These are phyloP conservation scores for Onychorhynchus coronatus DNA, from an alignment of 2,113 vertebrate species.

Conservation along the genomic window DNA sequence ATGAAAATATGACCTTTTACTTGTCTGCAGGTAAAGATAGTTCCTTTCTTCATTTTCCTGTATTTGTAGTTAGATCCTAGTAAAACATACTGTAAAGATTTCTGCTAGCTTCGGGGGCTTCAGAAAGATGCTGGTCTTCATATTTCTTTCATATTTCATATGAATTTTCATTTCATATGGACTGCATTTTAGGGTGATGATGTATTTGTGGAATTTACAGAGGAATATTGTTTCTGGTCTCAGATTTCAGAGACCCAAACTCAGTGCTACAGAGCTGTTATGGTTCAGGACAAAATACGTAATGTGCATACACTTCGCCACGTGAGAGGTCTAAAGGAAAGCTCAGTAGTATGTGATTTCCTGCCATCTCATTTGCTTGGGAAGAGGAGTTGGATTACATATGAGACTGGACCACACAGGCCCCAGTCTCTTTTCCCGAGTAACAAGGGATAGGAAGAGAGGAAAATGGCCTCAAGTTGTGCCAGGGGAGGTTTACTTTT, in stretches of 20 bases:
- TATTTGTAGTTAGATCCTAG: neutral
- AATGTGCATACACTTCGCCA: neutral
- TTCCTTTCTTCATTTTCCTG: neutral
- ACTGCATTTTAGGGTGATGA: neutral
- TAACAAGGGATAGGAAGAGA: neutral
- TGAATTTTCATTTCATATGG: no score
- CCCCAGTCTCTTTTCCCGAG: neutral
- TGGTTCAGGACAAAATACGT: neutral
- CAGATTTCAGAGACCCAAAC: neutral
- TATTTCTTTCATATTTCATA: no score
- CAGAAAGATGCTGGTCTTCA: neutral
- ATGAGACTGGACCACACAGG: neutral
- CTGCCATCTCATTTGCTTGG: neutral
- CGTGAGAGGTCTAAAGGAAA: neutral
- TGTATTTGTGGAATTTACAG: neutral
- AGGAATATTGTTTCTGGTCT: neutral
- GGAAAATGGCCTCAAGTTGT: neutral
- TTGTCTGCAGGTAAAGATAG: neutral
- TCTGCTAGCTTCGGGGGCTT: neutral
- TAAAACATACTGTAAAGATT: neutral
- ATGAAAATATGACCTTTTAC: neutral
- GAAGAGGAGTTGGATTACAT: neutral
- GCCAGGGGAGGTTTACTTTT: neutral
- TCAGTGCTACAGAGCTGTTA: neutral
- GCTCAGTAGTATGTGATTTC: neutral